These are phyloP conservation scores for Prosopocoilus inquinatus DNA, from an alignment of 2,888 invertebrate genomes.

Conservation along the genomic window DNA sequence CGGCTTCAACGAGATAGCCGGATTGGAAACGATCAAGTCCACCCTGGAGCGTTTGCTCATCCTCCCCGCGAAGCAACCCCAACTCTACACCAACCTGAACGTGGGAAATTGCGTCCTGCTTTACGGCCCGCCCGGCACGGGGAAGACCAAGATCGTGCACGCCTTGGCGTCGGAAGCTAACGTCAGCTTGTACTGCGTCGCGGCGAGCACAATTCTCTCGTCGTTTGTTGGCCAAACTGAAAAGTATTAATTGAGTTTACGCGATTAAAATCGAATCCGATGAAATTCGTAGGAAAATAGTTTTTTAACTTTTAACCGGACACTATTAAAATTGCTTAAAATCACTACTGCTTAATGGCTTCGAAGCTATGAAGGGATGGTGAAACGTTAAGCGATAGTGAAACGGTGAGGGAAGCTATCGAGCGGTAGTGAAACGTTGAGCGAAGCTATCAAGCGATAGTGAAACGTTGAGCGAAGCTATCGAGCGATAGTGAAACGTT, in stretches of 20 bases:
- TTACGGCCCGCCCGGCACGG: constrained; percentile 55
- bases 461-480: too few relatives aligned
- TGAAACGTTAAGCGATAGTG: too few relatives aligned
- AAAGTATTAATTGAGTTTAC: constrained; percentile 45
- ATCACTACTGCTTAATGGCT: too few relatives aligned
- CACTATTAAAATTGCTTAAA: too few relatives aligned
- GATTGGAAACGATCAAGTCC: constrained; percentile 53
- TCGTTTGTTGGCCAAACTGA: constrained; percentile 59
- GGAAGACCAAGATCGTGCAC: constrained; percentile 50
- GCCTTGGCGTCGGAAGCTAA: constrained; percentile 53
- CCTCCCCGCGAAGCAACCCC: constrained; percentile 56
- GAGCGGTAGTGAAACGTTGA: too few relatives aligned
- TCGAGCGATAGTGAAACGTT: too few relatives aligned
- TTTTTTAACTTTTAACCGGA: too few relatives aligned
- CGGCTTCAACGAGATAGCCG: constrained; percentile 53
- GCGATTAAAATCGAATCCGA: too few relatives aligned
- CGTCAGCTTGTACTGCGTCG: constrained; percentile 53
- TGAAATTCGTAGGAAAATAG: too few relatives aligned
- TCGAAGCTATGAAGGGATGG: too few relatives aligned
- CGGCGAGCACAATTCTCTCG: constrained; percentile 56
- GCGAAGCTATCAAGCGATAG: too few relatives aligned
- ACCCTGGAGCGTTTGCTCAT: constrained; percentile 52
- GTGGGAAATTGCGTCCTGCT: constrained; percentile 56
- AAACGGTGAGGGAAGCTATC: too few relatives aligned
- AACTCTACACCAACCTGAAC: constrained; percentile 52